These are phyloP conservation scores for Ictalurus furcatus DNA, from an alignment of 2,113 vertebrate species.

Conservation along the genomic window DNA sequence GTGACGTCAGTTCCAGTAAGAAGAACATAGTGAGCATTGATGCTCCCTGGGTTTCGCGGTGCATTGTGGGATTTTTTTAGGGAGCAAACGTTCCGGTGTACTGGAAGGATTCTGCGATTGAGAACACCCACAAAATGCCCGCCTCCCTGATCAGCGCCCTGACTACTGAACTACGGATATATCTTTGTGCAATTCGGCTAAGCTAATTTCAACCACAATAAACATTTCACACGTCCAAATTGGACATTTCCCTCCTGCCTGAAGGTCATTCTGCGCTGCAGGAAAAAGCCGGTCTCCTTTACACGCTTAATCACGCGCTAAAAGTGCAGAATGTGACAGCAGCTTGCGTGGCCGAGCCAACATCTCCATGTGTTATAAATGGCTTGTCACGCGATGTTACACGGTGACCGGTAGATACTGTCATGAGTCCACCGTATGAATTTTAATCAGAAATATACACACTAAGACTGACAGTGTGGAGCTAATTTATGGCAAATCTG, in stretches of 20 bases:
- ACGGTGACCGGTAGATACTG: neutral
- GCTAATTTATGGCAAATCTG: too few relatives aligned
- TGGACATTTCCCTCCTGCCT: neutral
- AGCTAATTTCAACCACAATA: neutral
- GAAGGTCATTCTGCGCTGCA: neutral
- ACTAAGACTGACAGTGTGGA: neutral
- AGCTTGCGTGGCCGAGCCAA: neutral
- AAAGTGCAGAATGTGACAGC: neutral
- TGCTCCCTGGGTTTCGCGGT: too few relatives aligned
- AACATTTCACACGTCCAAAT: neutral
- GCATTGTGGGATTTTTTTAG: too few relatives aligned
- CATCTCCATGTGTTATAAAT: neutral
- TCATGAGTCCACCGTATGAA: neutral
- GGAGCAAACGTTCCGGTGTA: too few relatives aligned
- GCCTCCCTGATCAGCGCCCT: too few relatives aligned
- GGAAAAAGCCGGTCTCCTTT: neutral
- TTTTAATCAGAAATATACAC: neutral
- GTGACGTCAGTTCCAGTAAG: too few relatives aligned
- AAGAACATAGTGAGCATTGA: too few relatives aligned
- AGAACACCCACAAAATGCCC: too few relatives aligned
- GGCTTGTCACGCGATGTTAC: neutral
- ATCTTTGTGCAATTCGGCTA: too few relatives aligned
- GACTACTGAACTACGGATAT: too few relatives aligned
- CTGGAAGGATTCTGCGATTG: too few relatives aligned
- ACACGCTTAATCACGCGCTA: neutral